Base-by-base conservation (phyloP, 2,113 vertebrate species). In the Rostratula benghalensis region DNA sequence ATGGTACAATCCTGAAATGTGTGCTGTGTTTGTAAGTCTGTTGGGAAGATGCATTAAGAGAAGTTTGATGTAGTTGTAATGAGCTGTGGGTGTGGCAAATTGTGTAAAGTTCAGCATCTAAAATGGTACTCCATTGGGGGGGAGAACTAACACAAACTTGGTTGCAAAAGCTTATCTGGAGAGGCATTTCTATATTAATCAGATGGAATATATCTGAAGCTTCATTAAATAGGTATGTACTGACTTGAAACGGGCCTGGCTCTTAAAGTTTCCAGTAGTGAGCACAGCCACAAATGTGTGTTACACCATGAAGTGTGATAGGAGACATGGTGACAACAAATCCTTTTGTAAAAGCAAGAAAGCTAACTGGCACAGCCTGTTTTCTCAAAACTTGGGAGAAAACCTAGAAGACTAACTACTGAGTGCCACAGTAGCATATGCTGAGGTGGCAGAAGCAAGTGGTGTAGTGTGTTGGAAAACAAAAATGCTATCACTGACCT, bases 401-500 rank as follows among this genome's bases (percentile, higher is more conserved):
- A 21, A 53, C 28, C 53, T 54, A 30, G 19, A 70, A 18, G 75
- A 46, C 0, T 0, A 41, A 27, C 1, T 46, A 14, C 7, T 13
- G 10, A 21, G 22, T 77, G 50, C 35, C 88, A 24, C 54, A 27
- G 41, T 45, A 61, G 65, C 21, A 2, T 48, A 3, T 24, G 1
- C 13, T 14, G 35, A 9, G 4, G 11, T 37, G 69, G 41, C 17
- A 39, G 39, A 39, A 39, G 16, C 6, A 20, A 41, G 19, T 6
- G 31, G 21, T 39, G 21, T 35, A 39, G 9, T 10, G 2, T 0
- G 0, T 27, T 61, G 50, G 11, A 24, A 15, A 23, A 78, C 37
- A 17, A 20, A 7, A 45, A 11, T 0, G 1, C 3, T 33, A 2
- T 57, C 4, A 1, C 20, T 68, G 70, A 19, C 8, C 5, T 33